Percentiles rank a stretch among this genome's conserved stretches.
phyloP scores from a whole-genome alignment of 2,888 invertebrate genomes.

The Eubasilissa splendida region DNA sequence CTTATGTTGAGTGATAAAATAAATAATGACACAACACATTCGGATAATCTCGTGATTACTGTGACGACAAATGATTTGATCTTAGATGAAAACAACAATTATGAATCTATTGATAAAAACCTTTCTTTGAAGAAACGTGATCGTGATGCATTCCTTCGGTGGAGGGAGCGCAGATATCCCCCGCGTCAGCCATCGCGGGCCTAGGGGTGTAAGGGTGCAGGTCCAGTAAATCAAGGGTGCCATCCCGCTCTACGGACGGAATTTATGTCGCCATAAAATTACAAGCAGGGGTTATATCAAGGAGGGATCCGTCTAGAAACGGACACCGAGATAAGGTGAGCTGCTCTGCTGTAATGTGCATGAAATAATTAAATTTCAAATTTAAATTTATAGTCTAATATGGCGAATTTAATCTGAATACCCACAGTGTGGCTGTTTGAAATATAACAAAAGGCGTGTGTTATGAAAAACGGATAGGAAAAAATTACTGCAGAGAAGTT shows the following conservation, averaged over 20 bases:
- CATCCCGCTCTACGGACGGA: slow-evolving; percentile 62
- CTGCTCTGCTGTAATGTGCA: slow-evolving; percentile 27
- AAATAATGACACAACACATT: no score
- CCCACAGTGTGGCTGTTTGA: neutral
- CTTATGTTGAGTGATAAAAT: no score
- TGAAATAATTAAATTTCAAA: slow-evolving; percentile 42
- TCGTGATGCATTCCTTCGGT: neutral
- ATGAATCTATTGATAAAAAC: no score
- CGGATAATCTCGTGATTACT: no score
- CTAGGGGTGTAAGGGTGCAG: slow-evolving; percentile 41
- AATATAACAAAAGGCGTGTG: slow-evolving; percentile 3
- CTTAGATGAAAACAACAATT: no score
- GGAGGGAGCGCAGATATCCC: slow-evolving; percentile 16
- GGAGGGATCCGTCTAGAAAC: slow-evolving; percentile 67
- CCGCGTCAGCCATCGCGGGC: slow-evolving; percentile 22
- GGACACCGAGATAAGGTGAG: slow-evolving; percentile 54
- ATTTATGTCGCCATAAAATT: slow-evolving; percentile 76
- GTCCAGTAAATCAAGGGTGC: slow-evolving; percentile 55
- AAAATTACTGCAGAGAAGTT: no score
- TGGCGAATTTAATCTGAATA: slow-evolving; percentile 41
- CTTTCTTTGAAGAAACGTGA: neutral
- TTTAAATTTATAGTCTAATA: slow-evolving; percentile 47
- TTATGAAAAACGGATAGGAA: neutral
- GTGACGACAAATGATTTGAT: no score
- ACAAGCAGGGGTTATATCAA: slow-evolving; percentile 64